These are phyloP conservation scores for Cryptotis parvus DNA, from an alignment of 2,113 vertebrate genomes.

Conservation along the genomic window DNA sequence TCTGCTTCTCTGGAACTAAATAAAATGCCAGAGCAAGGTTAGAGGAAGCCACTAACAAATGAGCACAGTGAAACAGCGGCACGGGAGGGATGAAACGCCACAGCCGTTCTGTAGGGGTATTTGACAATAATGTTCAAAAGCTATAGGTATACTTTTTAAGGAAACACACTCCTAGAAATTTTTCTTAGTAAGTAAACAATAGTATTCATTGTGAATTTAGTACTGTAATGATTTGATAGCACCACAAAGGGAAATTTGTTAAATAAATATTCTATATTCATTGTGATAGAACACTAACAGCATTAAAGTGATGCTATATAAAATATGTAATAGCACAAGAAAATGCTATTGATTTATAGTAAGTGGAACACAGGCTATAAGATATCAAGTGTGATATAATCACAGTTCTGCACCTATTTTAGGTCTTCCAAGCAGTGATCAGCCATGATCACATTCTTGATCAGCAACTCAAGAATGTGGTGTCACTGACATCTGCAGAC, in stretches of 20 bases:
- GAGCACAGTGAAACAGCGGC: neutral
- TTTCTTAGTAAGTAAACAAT: slow-evolving; percentile 41
- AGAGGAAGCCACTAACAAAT: slow-evolving; percentile 18
- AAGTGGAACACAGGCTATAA: too few species aligned
- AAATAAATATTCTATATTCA: neutral
- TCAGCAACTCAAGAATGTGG: too few species aligned
- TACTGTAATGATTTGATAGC: neutral
- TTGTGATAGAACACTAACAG: neutral
- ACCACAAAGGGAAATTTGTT: slow-evolving; percentile 10
- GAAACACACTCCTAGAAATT: neutral
- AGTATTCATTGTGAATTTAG: neutral
- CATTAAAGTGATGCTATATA: too few species aligned
- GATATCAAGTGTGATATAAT: too few species aligned
- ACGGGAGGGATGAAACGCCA: neutral
- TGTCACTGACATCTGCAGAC: too few species aligned
- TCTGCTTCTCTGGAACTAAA: slow-evolving; percentile 35
- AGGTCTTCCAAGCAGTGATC: too few species aligned
- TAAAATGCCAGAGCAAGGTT: slow-evolving; percentile 35
- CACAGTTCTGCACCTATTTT: too few species aligned
- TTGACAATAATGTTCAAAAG: slow-evolving; percentile 44
- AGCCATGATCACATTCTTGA: too few species aligned
- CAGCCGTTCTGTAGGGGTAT: neutral
- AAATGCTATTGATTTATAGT: too few species aligned
- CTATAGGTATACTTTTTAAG: slow-evolving; percentile 4
- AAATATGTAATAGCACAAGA: too few species aligned